Percentiles rank a stretch among this genome's conserved stretches.
Evolutionary conservation across 2,888 invertebrate genomes (phyloP).

Genomic region (Coelopa pilipes): DNA sequence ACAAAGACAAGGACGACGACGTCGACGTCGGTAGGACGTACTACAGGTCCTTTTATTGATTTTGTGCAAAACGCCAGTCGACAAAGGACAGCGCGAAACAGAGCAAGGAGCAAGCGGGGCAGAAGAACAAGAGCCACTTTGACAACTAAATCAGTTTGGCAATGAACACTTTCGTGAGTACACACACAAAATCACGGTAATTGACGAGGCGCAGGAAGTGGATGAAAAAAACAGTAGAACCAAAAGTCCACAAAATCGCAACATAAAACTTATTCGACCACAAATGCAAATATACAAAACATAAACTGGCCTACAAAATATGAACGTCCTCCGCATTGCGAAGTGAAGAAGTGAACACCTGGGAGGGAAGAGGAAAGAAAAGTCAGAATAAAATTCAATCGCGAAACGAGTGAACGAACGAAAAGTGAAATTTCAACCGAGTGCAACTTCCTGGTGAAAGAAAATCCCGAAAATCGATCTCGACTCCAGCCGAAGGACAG

Average conservation of each 20-base stretch:
- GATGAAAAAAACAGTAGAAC: not conserved
- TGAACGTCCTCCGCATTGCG: not conserved
- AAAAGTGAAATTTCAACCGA: slow-evolving; percentile 4
- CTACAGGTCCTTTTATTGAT: slow-evolving; percentile 58
- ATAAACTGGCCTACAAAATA: too few species aligned
- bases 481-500: too few species aligned
- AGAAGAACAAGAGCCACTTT: slow-evolving; percentile 33
- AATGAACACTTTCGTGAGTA: slow-evolving; percentile 42
- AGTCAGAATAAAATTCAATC: not conserved
- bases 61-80: slow-evolving; percentile 45
- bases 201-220: slow-evolving; percentile 12
- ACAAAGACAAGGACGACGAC: too few species aligned
- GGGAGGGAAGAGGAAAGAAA: not conserved
- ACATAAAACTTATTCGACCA: not conserved
- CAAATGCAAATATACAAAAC: not conserved
- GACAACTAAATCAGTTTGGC: slow-evolving; percentile 41
- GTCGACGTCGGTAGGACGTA: slow-evolving; percentile 42
- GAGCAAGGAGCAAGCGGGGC: not conserved
- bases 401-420: slow-evolving; percentile 14
- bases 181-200: slow-evolving; percentile 39
- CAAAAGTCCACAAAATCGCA: slow-evolving; percentile 1
- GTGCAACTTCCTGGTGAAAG: not conserved
- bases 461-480: not conserved
- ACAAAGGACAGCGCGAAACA: not conserved
- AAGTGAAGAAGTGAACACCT: not conserved